These are phyloP conservation scores for Archivesica marissinica DNA, from an alignment of 1,140 invertebrate genomes.

Conservation along the genomic window DNA sequence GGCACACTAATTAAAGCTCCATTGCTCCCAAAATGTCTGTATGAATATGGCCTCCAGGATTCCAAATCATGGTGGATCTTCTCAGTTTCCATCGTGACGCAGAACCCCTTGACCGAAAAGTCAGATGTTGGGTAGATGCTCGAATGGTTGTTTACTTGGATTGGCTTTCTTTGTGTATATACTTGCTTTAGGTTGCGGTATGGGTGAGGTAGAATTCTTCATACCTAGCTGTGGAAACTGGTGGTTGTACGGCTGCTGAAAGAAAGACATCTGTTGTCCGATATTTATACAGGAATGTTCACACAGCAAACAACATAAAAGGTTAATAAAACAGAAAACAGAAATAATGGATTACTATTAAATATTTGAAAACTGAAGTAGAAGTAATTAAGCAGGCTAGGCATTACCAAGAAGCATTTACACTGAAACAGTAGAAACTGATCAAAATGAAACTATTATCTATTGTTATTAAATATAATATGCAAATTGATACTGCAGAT, in stretches of 20 bases:
- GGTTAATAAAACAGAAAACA: neutral
- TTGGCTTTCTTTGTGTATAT: conserved; percentile 58
- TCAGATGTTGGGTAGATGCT: conserved; percentile 82
- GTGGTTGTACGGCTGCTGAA: conserved; percentile 63
- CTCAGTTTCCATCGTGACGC: conserved; percentile 77
- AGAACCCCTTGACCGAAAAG: conserved; percentile 83
- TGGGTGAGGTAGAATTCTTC: conserved; percentile 73
- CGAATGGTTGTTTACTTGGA: conserved; percentile 48
- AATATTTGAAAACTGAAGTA: neutral
- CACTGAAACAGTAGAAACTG: no score
- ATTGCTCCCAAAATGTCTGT: conserved; percentile 67
- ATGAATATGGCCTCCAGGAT: conserved; percentile 75
- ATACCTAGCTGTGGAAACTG: conserved; percentile 71
- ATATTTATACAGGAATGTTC: conserved; percentile 58
- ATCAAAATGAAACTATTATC: no score
- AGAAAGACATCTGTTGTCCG: conserved; percentile 59
- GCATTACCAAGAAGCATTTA: neutral
- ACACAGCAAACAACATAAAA: conserved; percentile 54
- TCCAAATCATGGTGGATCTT: conserved; percentile 51
- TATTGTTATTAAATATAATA: no score
- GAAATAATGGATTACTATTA: neutral
- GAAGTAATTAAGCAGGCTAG: conserved; percentile 8
- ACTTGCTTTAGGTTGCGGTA: conserved; percentile 68
- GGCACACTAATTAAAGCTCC: conserved; percentile 55
- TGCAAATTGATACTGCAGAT: no score